phyloP scores from a whole-genome alignment of 2,113 vertebrate genomes.

The Petrocephalus zakoni region DNA sequence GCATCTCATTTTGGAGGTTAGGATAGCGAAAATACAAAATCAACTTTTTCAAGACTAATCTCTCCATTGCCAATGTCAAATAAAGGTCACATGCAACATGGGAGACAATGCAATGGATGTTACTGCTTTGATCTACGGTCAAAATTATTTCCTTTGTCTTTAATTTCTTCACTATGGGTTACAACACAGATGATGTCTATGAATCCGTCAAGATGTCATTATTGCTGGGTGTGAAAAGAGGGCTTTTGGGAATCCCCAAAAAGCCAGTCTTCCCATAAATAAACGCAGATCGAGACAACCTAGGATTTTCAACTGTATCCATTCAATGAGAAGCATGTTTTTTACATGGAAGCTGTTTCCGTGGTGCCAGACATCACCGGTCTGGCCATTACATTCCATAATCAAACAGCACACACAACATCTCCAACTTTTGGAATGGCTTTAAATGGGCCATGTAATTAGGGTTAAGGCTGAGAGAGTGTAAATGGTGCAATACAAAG shows the following conservation, averaged over 20 bases:
- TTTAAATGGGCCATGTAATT: not conserved
- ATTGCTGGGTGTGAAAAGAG: not conserved
- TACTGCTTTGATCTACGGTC: not conserved
- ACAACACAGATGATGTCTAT: not conserved
- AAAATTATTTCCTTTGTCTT: not conserved
- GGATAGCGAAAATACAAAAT: not conserved
- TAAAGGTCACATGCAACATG: not conserved
- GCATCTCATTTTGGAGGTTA: not conserved
- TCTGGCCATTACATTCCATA: not conserved
- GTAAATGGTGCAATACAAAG: not conserved
- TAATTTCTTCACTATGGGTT: not conserved
- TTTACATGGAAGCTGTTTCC: not conserved
- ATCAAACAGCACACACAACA: not conserved
- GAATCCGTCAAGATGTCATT: not conserved
- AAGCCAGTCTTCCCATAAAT: slow-evolving; percentile 8
- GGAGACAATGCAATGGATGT: not conserved
- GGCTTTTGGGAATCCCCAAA: not conserved
- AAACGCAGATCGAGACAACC: not conserved
- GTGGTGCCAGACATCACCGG: not conserved
- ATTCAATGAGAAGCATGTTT: not conserved
- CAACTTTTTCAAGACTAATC: not conserved
- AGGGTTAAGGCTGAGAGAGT: not conserved
- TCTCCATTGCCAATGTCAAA: not conserved
- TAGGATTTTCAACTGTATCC: not conserved
- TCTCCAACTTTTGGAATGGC: not conserved